These are phyloP conservation scores for Bubo bubo DNA, from an alignment of 2,113 vertebrate species.

Conservation along the genomic window DNA sequence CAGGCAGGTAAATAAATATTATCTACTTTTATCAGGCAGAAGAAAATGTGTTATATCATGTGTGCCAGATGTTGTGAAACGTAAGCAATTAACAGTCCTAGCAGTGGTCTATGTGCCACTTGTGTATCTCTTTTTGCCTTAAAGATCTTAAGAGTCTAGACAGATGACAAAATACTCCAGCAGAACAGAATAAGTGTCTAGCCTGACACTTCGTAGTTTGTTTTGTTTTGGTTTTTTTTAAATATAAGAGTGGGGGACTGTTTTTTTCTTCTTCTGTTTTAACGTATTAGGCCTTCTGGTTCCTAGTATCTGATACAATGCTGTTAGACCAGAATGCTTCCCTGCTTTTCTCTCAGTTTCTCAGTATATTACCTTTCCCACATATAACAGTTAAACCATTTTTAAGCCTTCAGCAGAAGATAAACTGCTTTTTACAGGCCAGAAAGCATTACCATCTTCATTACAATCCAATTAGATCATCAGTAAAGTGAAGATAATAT, in stretches of 20 bases:
- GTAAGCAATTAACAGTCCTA: conserved; percentile 11
- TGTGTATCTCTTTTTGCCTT: not conserved
- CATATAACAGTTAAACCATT: not conserved
- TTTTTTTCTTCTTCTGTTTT: not conserved
- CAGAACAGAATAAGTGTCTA: not conserved
- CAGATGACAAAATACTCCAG: conserved; percentile 12
- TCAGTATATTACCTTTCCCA: not conserved
- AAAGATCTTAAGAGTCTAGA: conserved; percentile 20
- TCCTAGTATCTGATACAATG: not conserved
- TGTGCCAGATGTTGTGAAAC: conserved; percentile 31
- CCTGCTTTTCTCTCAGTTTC: not conserved
- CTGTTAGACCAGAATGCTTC: not conserved
- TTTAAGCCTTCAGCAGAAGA: not conserved
- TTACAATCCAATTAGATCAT: not conserved
- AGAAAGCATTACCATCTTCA: not conserved
- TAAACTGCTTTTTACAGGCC: not conserved
- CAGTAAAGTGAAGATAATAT: not conserved
- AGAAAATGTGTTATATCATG: not conserved
- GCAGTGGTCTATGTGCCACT: not conserved
- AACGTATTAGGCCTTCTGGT: not conserved
- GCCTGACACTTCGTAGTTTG: not conserved
- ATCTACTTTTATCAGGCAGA: not conserved
- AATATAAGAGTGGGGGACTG: not conserved
- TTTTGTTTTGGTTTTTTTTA: not conserved
- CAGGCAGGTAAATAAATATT: conserved; percentile 44